A percentile compares a stretch with the other conserved stretches of the same genome.
phyloP scores from a whole-genome alignment of 2,113 vertebrate species.

The Pogona vitticeps region DNA sequence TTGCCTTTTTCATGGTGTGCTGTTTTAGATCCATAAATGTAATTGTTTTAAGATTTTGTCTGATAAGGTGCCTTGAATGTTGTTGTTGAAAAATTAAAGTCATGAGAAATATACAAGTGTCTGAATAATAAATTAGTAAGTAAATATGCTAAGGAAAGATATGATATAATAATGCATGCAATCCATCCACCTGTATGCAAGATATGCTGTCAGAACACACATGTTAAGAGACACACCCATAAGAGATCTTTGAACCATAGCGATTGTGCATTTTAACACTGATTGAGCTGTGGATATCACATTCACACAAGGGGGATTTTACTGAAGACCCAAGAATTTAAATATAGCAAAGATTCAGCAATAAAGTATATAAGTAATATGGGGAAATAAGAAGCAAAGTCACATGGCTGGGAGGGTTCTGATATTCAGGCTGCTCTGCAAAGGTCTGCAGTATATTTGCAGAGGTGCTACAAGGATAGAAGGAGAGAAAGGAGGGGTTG shows the following conservation, averaged over 20 bases:
- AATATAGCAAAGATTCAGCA: too few species aligned
- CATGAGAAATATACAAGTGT: neutral
- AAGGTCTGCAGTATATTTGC: too few species aligned
- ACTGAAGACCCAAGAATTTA: too few species aligned
- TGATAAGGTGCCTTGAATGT: neutral
- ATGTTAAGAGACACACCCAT: neutral
- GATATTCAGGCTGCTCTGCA: too few species aligned
- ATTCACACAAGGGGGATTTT: too few species aligned
- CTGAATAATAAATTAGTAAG: neutral
- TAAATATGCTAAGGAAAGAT: neutral
- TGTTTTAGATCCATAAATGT: neutral
- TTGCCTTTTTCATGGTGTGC: neutral
- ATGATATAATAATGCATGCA: neutral
- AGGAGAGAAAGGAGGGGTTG: neutral
- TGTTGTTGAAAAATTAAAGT: neutral
- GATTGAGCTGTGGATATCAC: too few species aligned
- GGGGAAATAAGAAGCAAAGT: neutral
- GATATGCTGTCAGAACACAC: too few species aligned
- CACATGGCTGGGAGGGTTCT: too few species aligned
- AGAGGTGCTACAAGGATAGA: too few species aligned
- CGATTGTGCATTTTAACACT: too few species aligned
- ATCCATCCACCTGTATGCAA: neutral
- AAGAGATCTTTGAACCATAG: too few species aligned
- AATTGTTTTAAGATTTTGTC: neutral
- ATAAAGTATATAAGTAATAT: too few species aligned